These are phyloP conservation scores for Pocillopora damicornis DNA, from an alignment of 64 coral and sea anemone species.

Conservation along the genomic window DNA sequence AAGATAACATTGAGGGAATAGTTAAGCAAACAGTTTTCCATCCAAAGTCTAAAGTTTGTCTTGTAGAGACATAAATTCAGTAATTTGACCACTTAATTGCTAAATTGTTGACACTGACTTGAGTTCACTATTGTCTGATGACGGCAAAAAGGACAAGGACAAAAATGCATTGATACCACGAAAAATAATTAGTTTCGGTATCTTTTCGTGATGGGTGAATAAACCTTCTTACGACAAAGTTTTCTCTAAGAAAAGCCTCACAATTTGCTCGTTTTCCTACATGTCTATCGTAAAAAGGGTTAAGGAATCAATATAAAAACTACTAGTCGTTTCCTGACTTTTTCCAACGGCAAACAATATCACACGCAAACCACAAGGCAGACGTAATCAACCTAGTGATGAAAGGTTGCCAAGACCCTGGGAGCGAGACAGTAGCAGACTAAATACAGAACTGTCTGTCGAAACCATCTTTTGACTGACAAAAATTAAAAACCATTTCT, in stretches of 20 bases:
- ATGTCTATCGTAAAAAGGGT: no score
- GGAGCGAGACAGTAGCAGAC: no score
- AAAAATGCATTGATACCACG: not conserved
- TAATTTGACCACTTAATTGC: not conserved
- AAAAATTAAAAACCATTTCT: no score
- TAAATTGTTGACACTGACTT: not conserved
- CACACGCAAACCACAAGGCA: no score
- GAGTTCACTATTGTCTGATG: not conserved
- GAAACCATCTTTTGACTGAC: no score
- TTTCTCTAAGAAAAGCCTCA: not conserved
- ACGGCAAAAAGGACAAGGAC: not conserved
- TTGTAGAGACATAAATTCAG: slow-evolving; percentile 2
- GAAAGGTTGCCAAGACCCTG: no score
- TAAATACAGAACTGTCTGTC: no score
- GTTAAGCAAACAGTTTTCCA: not conserved
- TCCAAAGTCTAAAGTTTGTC: not conserved
- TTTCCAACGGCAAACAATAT: no score
- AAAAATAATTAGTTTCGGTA: not conserved
- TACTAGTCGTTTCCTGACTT: no score
- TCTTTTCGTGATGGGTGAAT: not conserved
- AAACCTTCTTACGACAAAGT: not conserved
- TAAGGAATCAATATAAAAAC: no score
- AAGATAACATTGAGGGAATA: not conserved
- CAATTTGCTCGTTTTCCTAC: no score
- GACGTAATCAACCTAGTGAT: no score